Evolutionary conservation across 2,113 vertebrate genomes (phyloP).

Genomic region (Myotis lucifugus): DNA sequence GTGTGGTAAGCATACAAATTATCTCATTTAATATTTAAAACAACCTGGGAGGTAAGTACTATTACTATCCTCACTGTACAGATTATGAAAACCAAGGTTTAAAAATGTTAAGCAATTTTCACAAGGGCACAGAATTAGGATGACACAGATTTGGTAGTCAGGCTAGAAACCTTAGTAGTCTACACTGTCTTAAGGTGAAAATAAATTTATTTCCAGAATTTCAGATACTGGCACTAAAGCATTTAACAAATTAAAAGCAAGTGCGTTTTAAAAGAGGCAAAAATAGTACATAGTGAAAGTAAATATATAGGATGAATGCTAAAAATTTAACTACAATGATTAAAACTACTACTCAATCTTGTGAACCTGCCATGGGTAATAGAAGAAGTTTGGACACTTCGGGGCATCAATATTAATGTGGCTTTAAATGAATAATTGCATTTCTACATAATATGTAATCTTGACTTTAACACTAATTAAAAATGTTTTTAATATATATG

Average conservation of each 20-base stretch:
- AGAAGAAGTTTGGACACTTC: not conserved
- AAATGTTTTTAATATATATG: not conserved
- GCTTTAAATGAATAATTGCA: not conserved
- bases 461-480: not conserved
- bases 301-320: not conserved
- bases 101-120: not conserved
- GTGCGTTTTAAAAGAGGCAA: not conserved
- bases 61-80: not conserved
- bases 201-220: constrained; percentile 25
- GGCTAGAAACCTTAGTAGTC: not conserved
- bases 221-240: not conserved
- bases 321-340: not conserved
- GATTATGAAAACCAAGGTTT: not conserved
- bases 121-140: not conserved
- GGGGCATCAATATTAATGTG: not conserved
- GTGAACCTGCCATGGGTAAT: not conserved
- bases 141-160: not conserved
- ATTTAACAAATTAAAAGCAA: constrained; percentile 12
- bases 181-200: not conserved
- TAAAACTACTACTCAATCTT: not conserved
- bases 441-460: not conserved
- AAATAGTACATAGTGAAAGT: not conserved
- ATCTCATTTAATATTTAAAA: too few species aligned
- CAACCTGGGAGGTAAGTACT: too few species aligned
- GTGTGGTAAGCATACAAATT: too few species aligned